Evolutionary conservation across 2,113 vertebrate genomes (phyloP), one percentile per base, ranked within the genome.

Genomic region (Oxyura jamaicensis): DNA sequence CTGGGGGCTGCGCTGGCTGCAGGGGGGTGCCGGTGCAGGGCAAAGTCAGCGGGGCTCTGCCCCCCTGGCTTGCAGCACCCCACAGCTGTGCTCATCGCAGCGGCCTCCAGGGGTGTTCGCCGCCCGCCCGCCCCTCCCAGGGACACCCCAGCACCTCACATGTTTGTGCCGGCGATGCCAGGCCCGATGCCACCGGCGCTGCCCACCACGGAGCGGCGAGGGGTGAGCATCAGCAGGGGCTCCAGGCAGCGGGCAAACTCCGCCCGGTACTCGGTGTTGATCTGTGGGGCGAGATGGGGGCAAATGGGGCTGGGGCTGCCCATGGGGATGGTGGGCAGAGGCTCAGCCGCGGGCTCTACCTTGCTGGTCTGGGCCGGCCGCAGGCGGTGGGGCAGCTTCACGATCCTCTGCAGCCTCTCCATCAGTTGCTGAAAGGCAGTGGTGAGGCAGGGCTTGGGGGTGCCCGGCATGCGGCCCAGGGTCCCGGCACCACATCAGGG

Each of bases 171-270:
- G 17, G 83, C 7, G 33, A 98, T 96, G 71, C 97, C 95, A 6
- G 98, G 87, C 48, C 97, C 97, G 1, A 96, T 97, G 72, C 95
- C 66, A 2, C 96, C 93, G 2, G 97, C 88, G 0, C 96, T 73
- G n/a, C 97, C 96, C 53, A 97, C 98, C 7, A 97, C 91, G 0
- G 98, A 97, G 68, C 97, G 92, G n/a, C 97, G 98, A 0, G 98
- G 98, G 11, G 97, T 97, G 33, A 98, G 96, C 94, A 98, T 94
- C 90, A 99, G 98, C 66, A 99, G 95, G 1, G 99, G 98, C 96
- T 99, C 99, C 96, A 99, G 97, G 72, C 99, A 99, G 87, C 97
- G 98, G 1, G 98, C 98, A 2, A 99, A 99, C 96, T 99, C 99
- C 0, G 98, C 97, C 8, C 97, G 97, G 97, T 98, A 99, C 96